These are phyloP conservation scores for Papilio glaucus DNA, from an alignment of 1,140 invertebrate genomes.

Conservation along the genomic window DNA sequence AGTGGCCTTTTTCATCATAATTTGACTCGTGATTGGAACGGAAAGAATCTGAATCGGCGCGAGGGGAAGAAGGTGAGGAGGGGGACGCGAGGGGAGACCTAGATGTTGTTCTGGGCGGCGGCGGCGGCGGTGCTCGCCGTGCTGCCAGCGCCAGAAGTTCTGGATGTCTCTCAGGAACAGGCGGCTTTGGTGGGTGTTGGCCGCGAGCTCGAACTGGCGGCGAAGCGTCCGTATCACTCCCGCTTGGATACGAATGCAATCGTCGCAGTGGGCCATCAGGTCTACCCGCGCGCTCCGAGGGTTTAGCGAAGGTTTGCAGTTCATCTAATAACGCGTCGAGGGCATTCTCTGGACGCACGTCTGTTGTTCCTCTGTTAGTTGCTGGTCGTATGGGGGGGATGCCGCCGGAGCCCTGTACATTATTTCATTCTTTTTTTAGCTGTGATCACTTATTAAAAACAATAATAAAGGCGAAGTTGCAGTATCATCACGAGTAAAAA, in stretches of 20 bases:
- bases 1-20: slow-evolving; percentile 84
- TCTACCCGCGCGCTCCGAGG: slow-evolving; percentile 87
- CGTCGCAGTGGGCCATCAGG: slow-evolving; percentile 88
- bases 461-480: slow-evolving; percentile 63
- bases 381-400: slow-evolving; percentile 86
- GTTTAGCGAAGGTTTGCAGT: slow-evolving; percentile 92
- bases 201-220: slow-evolving; percentile 85
- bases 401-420: slow-evolving; percentile 84
- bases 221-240: slow-evolving; percentile 89
- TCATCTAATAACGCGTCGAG: slow-evolving; percentile 97
- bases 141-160: slow-evolving; percentile 87
- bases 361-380: slow-evolving; percentile 87
- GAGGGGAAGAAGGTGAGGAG: slow-evolving; percentile 77
- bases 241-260: slow-evolving; percentile 89
- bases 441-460: slow-evolving; percentile 53
- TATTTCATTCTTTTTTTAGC: slow-evolving; percentile 67
- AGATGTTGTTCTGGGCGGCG: slow-evolving; percentile 92
- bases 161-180: slow-evolving; percentile 90
- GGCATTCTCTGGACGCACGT: slow-evolving; percentile 94
- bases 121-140: slow-evolving; percentile 92
- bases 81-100: slow-evolving; percentile 92
- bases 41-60: slow-evolving; percentile 60
- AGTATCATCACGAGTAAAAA: slow-evolving; percentile 36
- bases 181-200: slow-evolving; percentile 86
- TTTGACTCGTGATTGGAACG: slow-evolving; percentile 63